Conservation (phyloP, 2,113 vertebrate genomes). For the Chunga burmeisteri region DNA sequence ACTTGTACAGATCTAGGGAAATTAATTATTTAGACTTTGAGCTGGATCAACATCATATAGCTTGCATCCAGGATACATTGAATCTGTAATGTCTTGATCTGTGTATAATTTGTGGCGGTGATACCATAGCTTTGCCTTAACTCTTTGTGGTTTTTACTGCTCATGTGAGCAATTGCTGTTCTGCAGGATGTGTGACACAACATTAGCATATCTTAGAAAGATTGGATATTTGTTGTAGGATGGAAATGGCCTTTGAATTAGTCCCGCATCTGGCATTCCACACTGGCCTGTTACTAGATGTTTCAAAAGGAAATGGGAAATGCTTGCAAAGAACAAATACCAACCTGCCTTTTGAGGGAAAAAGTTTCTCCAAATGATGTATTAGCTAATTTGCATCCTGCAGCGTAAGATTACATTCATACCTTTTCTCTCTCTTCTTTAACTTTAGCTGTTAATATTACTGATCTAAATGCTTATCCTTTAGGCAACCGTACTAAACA, state of each 20-base stretch:
- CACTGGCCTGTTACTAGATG: background rate
- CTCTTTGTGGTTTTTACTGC: background rate
- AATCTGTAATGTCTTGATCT: background rate
- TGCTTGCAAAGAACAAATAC: background rate
- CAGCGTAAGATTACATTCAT: background rate
- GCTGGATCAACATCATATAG: background rate
- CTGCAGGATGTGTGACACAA: background rate
- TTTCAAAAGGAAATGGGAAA: background rate
- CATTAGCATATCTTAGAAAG: background rate
- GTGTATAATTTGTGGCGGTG: background rate
- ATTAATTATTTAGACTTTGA: background rate
- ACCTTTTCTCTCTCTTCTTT: background rate
- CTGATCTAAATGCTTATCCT: background rate
- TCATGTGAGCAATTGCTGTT: background rate
- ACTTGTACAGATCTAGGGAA: background rate
- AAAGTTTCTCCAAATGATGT: background rate
- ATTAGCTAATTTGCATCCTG: background rate
- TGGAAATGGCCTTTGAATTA: background rate
- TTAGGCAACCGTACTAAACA: constrained; percentile 8
- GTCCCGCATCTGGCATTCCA: background rate
- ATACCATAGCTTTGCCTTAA: background rate
- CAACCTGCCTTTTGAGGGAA: background rate
- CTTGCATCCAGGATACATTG: background rate
- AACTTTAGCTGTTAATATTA: constrained; percentile 3
- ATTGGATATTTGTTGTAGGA: background rate